Percentiles rank a stretch among this genome's conserved stretches.
phyloP scores from a whole-genome alignment of 2,888 invertebrate species.

The Cephus pulcher region DNA sequence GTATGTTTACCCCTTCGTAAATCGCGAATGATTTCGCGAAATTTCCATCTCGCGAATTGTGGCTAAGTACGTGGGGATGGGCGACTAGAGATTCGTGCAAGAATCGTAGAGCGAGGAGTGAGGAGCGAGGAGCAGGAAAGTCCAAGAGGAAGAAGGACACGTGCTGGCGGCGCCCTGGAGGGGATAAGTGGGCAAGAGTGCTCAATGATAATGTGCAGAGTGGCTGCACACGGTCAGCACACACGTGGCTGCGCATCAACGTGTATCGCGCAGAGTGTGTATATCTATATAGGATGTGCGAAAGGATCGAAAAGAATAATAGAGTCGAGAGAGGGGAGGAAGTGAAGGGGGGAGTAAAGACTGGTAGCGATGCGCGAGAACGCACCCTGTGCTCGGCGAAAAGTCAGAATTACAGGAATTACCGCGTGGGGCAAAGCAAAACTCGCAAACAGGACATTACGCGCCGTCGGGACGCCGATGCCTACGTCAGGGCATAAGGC shows the following conservation, averaged over 20 bases:
- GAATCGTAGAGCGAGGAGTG: neutral
- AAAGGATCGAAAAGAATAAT: conserved; percentile 46
- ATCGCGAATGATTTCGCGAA: conserved; percentile 47
- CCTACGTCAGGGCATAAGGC: neutral
- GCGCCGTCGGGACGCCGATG: conserved; percentile 15
- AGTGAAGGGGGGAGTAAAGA: conserved; percentile 41
- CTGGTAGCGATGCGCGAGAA: conserved; percentile 49
- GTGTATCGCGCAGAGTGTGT: neutral
- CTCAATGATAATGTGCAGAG: conserved; percentile 54
- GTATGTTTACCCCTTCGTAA: neutral
- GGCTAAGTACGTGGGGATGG: neutral
- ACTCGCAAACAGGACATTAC: conserved; percentile 47
- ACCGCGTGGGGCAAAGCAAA: conserved; percentile 44
- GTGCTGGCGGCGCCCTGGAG: conserved; percentile 5
- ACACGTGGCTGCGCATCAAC: conserved; percentile 16
- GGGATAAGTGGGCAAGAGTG: conserved; percentile 47
- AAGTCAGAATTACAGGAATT: conserved; percentile 64
- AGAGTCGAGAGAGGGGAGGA: conserved; percentile 30
- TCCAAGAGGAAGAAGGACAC: neutral
- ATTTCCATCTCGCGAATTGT: conserved; percentile 49
- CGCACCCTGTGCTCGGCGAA: conserved; percentile 35
- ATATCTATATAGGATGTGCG: conserved; percentile 20
- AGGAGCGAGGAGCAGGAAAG: neutral
- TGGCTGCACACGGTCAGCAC: conserved; percentile 26
- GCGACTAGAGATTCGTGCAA: neutral